phyloP scores from a whole-genome alignment of 1,140 invertebrate genomes.

The Bombus balteatus region DNA sequence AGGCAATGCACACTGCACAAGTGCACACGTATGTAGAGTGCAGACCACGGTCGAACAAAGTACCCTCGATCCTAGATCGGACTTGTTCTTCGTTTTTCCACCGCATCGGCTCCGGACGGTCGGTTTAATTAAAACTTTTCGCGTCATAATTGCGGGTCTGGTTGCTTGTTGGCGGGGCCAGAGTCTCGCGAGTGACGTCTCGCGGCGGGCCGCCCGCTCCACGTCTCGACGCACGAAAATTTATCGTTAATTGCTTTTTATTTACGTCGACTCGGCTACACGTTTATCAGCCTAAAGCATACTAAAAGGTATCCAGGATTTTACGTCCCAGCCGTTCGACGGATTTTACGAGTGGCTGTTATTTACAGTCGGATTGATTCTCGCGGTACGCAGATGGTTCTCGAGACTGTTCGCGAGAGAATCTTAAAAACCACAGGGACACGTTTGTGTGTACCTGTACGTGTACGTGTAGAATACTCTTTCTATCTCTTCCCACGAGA shows the following conservation, averaged over 20 bases:
- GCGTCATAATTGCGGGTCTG: constrained; percentile 36
- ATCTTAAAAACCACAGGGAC: constrained; percentile 39
- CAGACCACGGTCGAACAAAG: not conserved
- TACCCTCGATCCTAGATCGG: constrained; percentile 6
- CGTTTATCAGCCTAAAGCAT: constrained; percentile 60
- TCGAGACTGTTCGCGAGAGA: constrained; percentile 40
- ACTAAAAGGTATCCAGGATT: constrained; percentile 56
- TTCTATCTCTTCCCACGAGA: not conserved
- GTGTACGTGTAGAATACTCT: not conserved
- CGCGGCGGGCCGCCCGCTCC: no score
- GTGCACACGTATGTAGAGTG: not conserved
- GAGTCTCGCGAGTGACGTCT: not conserved
- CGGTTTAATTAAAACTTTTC: constrained; percentile 48
- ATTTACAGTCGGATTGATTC: constrained; percentile 68
- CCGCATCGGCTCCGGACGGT: not conserved
- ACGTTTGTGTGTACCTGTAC: no score
- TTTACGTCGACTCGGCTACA: constrained; percentile 41
- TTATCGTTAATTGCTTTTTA: constrained; percentile 71
- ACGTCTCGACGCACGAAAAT: constrained; percentile 38
- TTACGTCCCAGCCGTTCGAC: constrained; percentile 52
- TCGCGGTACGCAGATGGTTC: constrained; percentile 54
- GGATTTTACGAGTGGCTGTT: constrained; percentile 63
- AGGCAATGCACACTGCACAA: no score
- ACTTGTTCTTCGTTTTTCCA: constrained; percentile 8
- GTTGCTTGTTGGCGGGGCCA: not conserved